These are phyloP conservation scores for Bombycilla garrulus DNA, from an alignment of 2,113 vertebrate genomes.

Conservation along the genomic window DNA sequence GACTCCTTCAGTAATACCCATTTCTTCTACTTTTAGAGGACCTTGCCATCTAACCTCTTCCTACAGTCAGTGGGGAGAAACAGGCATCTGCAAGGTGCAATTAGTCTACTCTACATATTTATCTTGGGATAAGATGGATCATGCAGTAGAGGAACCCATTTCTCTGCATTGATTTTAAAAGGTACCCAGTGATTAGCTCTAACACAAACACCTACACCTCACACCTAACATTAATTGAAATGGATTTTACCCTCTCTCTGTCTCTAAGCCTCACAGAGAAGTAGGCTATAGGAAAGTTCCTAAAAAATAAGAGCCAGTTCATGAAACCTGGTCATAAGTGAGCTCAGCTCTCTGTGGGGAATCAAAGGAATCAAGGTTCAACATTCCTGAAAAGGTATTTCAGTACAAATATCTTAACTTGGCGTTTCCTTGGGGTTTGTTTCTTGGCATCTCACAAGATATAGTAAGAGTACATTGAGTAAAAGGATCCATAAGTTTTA, in stretches of 20 bases:
- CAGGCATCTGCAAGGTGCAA: background rate
- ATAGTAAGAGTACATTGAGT: rapidly evolving
- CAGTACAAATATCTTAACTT: background rate
- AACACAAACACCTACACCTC: background rate
- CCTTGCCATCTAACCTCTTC: background rate
- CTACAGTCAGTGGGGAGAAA: background rate
- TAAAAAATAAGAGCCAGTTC: background rate
- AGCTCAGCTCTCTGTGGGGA: background rate
- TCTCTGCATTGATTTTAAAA: background rate
- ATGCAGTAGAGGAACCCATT: background rate
- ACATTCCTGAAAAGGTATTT: background rate
- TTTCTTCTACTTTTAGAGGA: background rate
- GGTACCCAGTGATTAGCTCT: background rate
- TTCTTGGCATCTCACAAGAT: background rate
- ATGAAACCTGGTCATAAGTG: background rate
- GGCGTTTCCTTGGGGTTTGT: background rate
- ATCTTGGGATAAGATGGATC: background rate
- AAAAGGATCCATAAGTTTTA: background rate
- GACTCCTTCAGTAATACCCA: background rate
- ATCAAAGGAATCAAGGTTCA: background rate
- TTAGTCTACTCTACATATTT: background rate
- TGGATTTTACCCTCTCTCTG: background rate
- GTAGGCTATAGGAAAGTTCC: background rate
- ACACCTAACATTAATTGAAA: background rate
- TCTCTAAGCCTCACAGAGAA: background rate